These are phyloP conservation scores for mouse (Mus musculus) DNA, from an alignment of 2,113 vertebrate species.

Conservation along the genomic window GRCm39 chrX:141769001-141769500, in stretches of 20 bases:
- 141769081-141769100: slow-evolving; percentile 50
- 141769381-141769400: slow-evolving; percentile 32
- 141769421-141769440: slow-evolving; percentile 60
- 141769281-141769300: slow-evolving; percentile 27
- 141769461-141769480: slow-evolving; percentile 54
- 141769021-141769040: slow-evolving; percentile 15
- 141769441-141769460: slow-evolving; percentile 51
- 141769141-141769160: background rate
- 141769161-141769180: slow-evolving; percentile 49
- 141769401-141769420: slow-evolving; percentile 2
- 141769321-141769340: slow-evolving; percentile 8
- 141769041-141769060: slow-evolving; percentile 22
- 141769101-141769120: slow-evolving; percentile 16
- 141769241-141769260: slow-evolving; percentile 14
- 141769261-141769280: background rate
- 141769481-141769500: background rate
- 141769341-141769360: background rate
- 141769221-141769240: background rate
- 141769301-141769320: background rate
- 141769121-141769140: background rate
- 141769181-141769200: slow-evolving; percentile 11
- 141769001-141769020: background rate
- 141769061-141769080: slow-evolving; percentile 23
- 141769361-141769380: slow-evolving; percentile 39
- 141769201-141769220: background rate